These are phyloP conservation scores for Notarius quadriscutis DNA, from an alignment of 2,113 vertebrate genomes.

Conservation along the genomic window DNA sequence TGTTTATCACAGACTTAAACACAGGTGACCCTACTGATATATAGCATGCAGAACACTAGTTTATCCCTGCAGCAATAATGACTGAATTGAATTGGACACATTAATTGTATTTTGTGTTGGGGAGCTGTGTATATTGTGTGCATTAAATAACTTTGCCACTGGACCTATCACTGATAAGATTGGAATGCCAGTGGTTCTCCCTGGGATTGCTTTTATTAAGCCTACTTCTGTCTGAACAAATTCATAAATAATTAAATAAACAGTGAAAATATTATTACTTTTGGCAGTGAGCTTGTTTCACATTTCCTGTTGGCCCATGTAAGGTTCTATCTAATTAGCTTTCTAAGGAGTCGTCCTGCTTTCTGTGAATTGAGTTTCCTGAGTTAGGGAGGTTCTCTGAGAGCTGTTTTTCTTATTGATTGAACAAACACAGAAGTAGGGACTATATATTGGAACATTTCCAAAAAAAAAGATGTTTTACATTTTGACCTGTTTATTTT, in stretches of 20 bases:
- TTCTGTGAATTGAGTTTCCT: slow-evolving; percentile 66
- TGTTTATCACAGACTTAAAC: slow-evolving; percentile 15
- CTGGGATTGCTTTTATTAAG: slow-evolving; percentile 74
- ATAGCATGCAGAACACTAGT: slow-evolving; percentile 17
- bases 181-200: slow-evolving; percentile 70
- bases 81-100: slow-evolving; percentile 63
- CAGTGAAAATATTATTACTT: slow-evolving; percentile 76
- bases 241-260: slow-evolving; percentile 80
- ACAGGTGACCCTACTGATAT: slow-evolving; percentile 6
- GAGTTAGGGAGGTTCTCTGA: slow-evolving; percentile 46
- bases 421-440: slow-evolving; percentile 13
- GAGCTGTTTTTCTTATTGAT: slow-evolving; percentile 42
- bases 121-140: slow-evolving; percentile 67
- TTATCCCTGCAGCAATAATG: slow-evolving; percentile 59
- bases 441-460: background rate
- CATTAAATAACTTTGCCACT: slow-evolving; percentile 74
- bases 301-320: slow-evolving; percentile 70
- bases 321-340: slow-evolving; percentile 75
- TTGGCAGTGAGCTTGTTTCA: slow-evolving; percentile 76
- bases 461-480: background rate
- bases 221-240: slow-evolving; percentile 74
- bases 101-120: slow-evolving; percentile 71
- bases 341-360: slow-evolving; percentile 77
- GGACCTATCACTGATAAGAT: slow-evolving; percentile 67
- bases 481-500: slow-evolving; percentile 26